A percentile compares a stretch with the other conserved stretches of the same genome.
phyloP scores from a whole-genome alignment of 1,140 invertebrate genomes.

The Tyrophagus putrescentiae region DNA sequence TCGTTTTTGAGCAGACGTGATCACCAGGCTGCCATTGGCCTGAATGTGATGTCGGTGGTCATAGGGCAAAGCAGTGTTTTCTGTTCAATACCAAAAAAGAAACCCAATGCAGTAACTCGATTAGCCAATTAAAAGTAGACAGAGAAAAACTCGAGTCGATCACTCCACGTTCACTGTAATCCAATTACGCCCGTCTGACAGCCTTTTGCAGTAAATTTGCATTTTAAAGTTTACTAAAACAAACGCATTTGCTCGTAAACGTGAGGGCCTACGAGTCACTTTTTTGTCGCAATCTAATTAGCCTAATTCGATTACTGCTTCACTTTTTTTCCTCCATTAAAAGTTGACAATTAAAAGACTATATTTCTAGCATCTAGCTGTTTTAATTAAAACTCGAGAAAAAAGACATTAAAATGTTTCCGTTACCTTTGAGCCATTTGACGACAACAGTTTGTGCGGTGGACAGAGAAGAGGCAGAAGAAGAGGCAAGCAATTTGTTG shows the following conservation, averaged over 20 bases:
- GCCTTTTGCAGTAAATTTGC: not conserved
- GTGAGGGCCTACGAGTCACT: too few species aligned
- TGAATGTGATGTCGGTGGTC: constrained; percentile 22
- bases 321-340: not conserved
- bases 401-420: not conserved
- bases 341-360: not conserved
- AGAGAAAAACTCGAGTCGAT: constrained; percentile 8
- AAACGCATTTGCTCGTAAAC: too few species aligned
- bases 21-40: constrained; percentile 20
- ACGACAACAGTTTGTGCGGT: not conserved
- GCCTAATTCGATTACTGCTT: too few species aligned
- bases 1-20: constrained; percentile 15
- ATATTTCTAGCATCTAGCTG: not conserved
- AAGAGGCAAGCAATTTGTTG: constrained; percentile 7
- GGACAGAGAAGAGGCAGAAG: not conserved
- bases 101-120: constrained; percentile 10
- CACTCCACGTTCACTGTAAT: constrained; percentile 3
- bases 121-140: constrained; percentile 1
- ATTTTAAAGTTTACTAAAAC: not conserved
- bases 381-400: not conserved
- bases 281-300: too few species aligned
- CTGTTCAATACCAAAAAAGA: constrained; percentile 4
- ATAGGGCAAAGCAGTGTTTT: constrained; percentile 12
- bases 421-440: constrained; percentile 10
- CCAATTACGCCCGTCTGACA: not conserved